Base-by-base conservation (phyloP, 2,113 vertebrate species). In the Syngnathus typhle region DNA sequence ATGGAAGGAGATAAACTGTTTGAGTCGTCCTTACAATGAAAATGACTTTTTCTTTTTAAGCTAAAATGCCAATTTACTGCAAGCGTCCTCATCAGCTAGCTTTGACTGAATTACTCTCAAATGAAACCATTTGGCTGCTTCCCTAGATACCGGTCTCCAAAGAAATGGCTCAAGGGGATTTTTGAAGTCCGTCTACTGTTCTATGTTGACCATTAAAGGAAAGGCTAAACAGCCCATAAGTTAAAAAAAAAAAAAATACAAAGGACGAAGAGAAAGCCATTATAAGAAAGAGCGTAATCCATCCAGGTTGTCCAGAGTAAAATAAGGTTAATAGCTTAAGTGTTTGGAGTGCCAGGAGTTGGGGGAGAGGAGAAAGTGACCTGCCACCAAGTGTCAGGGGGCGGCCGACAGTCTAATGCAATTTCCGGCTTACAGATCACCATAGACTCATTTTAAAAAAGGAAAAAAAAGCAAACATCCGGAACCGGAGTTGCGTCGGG, bases 271-370 rank as follows among this genome's bases (percentile, higher is more conserved):
- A 7, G 6, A 9, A 64, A 80, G 68, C 62, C 60, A 65, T 52
- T 75, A 64, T 77, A 73, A 87, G 77, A 70, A 81, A 68, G 19
- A 72, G 75, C 43, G 59, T 67, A 71, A 84, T 85, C 68, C 70
- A 79, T 83, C 69, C 44, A 64, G 10, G 58, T 77, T 79, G 70
- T 82, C 70, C 74, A 71, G 75, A 83, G 65, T 73, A 74, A 82
- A 85, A 85, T 83, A 78, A 84, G 71, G 77, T 84, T 85, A 84
- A 84, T 84, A 71, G 84, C 79, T 78, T 80, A 76, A 87, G 68
- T 86, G 79, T 85, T 88, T 74, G 72, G 68, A 71, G 74, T 56
- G 58, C 76, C 70, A n/a, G 15, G 38, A 60, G 37, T 81, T 81
- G 78, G 51, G 54, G 60, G 39, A 68, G 43, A 58, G 65, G 15